Conservation (phyloP, 1,140 invertebrate genomes). For the Zaprionus ornatus region DNA sequence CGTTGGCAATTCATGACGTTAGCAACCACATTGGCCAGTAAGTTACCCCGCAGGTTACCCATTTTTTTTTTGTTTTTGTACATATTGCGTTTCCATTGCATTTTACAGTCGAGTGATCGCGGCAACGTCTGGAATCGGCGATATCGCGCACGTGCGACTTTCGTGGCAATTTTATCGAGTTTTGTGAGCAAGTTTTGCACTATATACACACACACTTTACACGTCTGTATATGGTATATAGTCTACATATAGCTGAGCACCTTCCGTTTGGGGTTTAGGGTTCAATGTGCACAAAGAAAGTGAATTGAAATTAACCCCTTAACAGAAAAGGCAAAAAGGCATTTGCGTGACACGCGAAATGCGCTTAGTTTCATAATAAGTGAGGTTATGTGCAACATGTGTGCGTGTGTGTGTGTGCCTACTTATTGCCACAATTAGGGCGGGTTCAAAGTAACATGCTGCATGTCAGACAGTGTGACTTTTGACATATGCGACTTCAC, state of each 20-base stretch:
- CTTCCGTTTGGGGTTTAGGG: slow-evolving; percentile 27
- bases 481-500: slow-evolving; percentile 44
- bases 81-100: slow-evolving; percentile 51
- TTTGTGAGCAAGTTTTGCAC: slow-evolving; percentile 31
- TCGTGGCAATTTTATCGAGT: slow-evolving; percentile 76
- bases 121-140: slow-evolving; percentile 34
- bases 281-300: slow-evolving; percentile 60
- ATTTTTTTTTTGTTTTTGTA: slow-evolving; percentile 31
- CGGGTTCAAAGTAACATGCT: slow-evolving; percentile 74
- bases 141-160: slow-evolving; percentile 77
- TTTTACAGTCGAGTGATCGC: slow-evolving; percentile 75
- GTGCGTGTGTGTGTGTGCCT: slow-evolving; percentile 17
- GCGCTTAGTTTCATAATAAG: slow-evolving; percentile 32
- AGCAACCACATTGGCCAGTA: neutral
- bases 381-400: slow-evolving; percentile 17
- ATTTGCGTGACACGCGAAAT: slow-evolving; percentile 74
- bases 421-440: slow-evolving; percentile 55
- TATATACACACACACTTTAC: neutral
- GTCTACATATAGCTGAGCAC: slow-evolving; percentile 6
- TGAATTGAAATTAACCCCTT: slow-evolving; percentile 48
- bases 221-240: neutral
- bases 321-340: slow-evolving; percentile 8
- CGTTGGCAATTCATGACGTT: slow-evolving; percentile 68
- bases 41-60: slow-evolving; percentile 18
- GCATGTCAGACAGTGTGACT: slow-evolving; percentile 70